Evolutionary conservation across 2,888 invertebrate species (phyloP), one percentile per base, ranked within the genome.

Genomic region (Machimus atricapillus): DNA sequence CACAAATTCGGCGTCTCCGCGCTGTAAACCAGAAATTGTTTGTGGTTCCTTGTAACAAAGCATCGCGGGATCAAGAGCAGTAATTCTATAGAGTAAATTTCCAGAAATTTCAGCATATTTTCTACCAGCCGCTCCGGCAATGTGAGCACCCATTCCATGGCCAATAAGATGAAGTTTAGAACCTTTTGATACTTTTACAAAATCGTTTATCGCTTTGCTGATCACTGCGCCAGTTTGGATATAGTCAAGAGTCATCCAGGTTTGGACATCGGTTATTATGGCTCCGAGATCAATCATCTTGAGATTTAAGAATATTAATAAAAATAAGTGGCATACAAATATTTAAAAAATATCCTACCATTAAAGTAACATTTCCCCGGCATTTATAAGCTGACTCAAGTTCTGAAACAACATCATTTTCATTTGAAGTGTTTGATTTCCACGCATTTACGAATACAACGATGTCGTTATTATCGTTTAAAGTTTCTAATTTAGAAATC

Each of bases 1-100:
- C 34, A 92, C 91, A 56, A 92, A 91, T 40, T 91, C 90, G 9
- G 92, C 92, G 90, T 91, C 91, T 73, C 92, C 92, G 56, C 92
- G 91, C 19, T 91, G 89, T 34, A 92, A 82, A 4, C 91, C 91
- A 73, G 86, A 90, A 87, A 92, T 88, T 14, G 88, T 88, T 37
- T 90, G 87, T 34, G 90, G 89, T 52, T 90, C 87, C 40, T 89
- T 90, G 89, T 90, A 90, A 66, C 89, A 91, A 12, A 90, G 88
- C 66, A 89, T 90, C 7, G 91, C 88, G 85, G 92, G 91, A 86
- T 92, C 92, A 89, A 92, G 89, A 31, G 90, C 93, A 46, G 92
- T 92, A 86, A 93, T 91, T 89, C 92, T 91, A 56, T 90, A 91
- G 82, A 92, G 88, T 89, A 90, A 89, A 87, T 90, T 90, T 85